Conservation (phyloP, 1,140 invertebrate species). For the Polypedilum vanderplanki region DNA sequence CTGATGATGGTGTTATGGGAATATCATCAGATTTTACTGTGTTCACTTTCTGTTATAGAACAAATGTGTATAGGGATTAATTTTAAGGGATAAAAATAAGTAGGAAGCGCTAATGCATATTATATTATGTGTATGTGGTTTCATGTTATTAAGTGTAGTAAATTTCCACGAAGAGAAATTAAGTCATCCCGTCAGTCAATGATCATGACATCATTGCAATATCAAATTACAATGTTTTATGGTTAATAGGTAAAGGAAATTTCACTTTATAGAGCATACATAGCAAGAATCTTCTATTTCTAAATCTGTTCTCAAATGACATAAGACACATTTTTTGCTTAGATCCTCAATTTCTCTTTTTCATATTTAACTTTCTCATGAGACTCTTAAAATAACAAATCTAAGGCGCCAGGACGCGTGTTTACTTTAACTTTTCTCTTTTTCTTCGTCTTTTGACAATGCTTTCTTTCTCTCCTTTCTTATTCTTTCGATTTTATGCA, state of each 20-base stretch:
- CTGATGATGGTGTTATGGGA: not conserved
- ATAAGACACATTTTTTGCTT: not conserved
- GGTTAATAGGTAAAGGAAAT: not conserved
- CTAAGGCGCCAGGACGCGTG: not conserved
- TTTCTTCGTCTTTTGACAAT: no score
- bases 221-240: not conserved
- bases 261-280: not conserved
- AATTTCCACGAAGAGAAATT: slow-evolving; percentile 2
- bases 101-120: slow-evolving; percentile 8
- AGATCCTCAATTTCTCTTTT: not conserved
- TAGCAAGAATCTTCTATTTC: not conserved
- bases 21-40: slow-evolving; percentile 14
- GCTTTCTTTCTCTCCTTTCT: no score
- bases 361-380: not conserved
- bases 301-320: not conserved
- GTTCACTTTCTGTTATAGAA: not conserved
- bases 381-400: slow-evolving; percentile 14
- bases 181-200: not conserved
- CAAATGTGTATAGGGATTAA: not conserved
- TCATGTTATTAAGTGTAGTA: not conserved
- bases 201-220: slow-evolving; percentile 10
- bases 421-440: not conserved
- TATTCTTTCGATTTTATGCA: no score
- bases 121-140: not conserved
- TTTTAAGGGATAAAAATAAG: slow-evolving; percentile 1